Evolutionary conservation across 2,888 invertebrate genomes (phyloP), one percentile per base, ranked within the genome.

Genomic region (Pseudolycoriella hygida): DNA sequence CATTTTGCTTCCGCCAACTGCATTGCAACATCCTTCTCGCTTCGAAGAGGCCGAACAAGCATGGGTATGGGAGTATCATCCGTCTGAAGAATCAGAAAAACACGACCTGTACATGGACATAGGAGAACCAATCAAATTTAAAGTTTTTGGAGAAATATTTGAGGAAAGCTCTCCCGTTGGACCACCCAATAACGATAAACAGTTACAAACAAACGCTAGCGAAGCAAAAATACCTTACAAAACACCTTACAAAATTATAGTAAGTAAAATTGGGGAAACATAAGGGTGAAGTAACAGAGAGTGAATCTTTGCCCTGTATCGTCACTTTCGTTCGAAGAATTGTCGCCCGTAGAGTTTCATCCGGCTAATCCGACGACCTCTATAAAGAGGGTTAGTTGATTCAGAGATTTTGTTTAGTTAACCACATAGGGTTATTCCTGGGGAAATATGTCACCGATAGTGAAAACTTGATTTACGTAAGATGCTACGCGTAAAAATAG

Each of bases 101-200:
- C 93, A 93, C 67, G 88, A 93, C 60, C 72, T 96, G 31, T 90
- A 83, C 58, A 92, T 96, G 90, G 94, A 96, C 62, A 77, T 83
- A 54, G 87, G 85, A 30, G 88, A 88, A 66, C 72, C 76, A 39
- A 82, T 85, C 51, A 77, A 88, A 56, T 93, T 96, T 64, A 73
- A 92, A 51, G 82, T 96, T 1, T 83, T 86, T 10, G 84, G 85
- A 50, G 94, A 94, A 67, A 67, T 71, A 34, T 96, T 94, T 66
- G 79, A 82, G 53, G 94, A 96, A 65, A 88, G 86, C 42, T 79
- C 87, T 44, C 92, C 93, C 0, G 67, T 78, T 52, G 74, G 77
- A 1, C 78, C 81, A 4, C 76, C 77, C 14, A 73, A 69, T 6
- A 59, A 64, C 12, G 73, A 72, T 14, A 49, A 56, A 17, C 46